Evolutionary conservation across 2,888 invertebrate genomes (phyloP), one percentile per base, ranked within the genome.

Genomic region (Drymonia ruficornis): DNA sequence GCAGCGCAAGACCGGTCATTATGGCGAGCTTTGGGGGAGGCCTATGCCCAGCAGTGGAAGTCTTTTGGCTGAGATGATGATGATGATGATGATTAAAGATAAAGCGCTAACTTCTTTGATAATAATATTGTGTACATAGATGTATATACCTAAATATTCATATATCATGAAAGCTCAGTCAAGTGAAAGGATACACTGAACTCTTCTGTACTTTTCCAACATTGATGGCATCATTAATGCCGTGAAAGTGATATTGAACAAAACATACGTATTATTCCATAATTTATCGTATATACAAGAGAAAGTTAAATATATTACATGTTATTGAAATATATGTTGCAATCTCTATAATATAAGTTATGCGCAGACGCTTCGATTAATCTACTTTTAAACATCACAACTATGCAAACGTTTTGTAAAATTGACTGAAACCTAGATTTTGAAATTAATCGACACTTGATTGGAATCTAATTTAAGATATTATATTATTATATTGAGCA

Each of bases 401-500:
- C n/a, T 9, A 9, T 12, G 19, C 2, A 3, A 19, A 19, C n/a
- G 16, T 28, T 29, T 29, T n/a, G 46, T 29, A n/a, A 28, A 46
- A 46, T 15, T 16, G 46, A 46, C 15, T 7, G 29, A 16, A 46
- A 15, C 15, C 15, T 29, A 46, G 28, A 12, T 43, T 43, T 43
- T 43, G 8, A 19, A 19, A 43, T 43, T 19, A 43, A 43, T 40
- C 40, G 40, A 9, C 8, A 7, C 7, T 40, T 40, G 13, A 23
- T 16, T 44, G 23, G 15, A 46, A 28, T 29, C 29, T 42, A 18
- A 12, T 16, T 18, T 42, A 16, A 18, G 16, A 40, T 40, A 16
- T 44, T 55, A 55, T 43, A 29, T 53, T 55, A 52, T 28, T 11
- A n/a, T 13, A 19, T 12, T 18, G 9, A 46, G 18, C 3, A 12